These are phyloP conservation scores for Ganaspis sp. DNA, from an alignment of 1,140 invertebrate species.

Conservation along the genomic window DNA sequence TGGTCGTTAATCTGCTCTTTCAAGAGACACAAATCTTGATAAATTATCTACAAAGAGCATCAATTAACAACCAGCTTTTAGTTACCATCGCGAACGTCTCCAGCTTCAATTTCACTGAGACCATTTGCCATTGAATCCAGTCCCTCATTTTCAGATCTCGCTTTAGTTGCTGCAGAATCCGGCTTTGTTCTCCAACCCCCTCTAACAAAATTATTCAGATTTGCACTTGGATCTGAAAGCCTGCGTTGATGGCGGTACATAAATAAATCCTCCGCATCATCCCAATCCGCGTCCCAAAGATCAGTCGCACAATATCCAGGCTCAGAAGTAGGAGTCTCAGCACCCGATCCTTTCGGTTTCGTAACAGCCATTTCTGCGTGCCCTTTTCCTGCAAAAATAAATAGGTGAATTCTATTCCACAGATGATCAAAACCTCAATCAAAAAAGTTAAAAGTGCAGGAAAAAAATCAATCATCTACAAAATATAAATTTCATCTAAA, in stretches of 20 bases:
- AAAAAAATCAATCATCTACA: neutral
- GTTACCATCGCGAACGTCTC: slow-evolving; percentile 93
- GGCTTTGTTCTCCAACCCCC: slow-evolving; percentile 86
- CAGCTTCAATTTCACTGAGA: slow-evolving; percentile 93
- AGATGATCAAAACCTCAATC: too few species aligned
- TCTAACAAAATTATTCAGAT: slow-evolving; percentile 92
- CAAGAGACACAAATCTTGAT: neutral
- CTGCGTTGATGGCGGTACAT: slow-evolving; percentile 88
- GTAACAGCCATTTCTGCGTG: slow-evolving; percentile 99
- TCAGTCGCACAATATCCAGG: slow-evolving; percentile 90
- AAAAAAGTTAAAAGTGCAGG: neutral
- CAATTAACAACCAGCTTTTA: slow-evolving; percentile 2
- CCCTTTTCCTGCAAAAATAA: slow-evolving; percentile 83
- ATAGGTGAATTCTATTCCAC: too few species aligned
- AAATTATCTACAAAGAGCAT: neutral
- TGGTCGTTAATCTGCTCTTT: neutral
- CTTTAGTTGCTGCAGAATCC: slow-evolving; percentile 80
- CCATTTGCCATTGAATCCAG: slow-evolving; percentile 89
- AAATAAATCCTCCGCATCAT: slow-evolving; percentile 90
- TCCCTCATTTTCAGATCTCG: slow-evolving; percentile 94
- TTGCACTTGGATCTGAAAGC: slow-evolving; percentile 95
- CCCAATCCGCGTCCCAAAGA: slow-evolving; percentile 91
- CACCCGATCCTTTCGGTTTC: slow-evolving; percentile 91
- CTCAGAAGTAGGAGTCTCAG: slow-evolving; percentile 96
- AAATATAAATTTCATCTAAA: too few species aligned